Percentiles rank a stretch among this genome's conserved stretches.
These are phyloP conservation scores for Altica lythri DNA, from an alignment of 2,888 invertebrate species.

Conservation along the genomic window DNA sequence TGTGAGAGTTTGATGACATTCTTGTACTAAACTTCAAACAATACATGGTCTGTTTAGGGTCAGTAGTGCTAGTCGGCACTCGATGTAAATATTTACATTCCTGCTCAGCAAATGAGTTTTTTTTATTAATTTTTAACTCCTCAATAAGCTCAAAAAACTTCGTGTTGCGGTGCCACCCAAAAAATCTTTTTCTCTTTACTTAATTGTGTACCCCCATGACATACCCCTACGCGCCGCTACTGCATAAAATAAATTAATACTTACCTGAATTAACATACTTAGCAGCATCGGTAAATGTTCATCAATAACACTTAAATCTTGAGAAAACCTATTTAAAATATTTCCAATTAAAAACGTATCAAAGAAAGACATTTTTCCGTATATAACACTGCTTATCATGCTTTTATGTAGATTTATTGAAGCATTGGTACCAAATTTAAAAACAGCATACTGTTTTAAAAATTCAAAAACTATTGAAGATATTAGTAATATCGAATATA, in stretches of 20 bases:
- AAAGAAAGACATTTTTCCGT: slow-evolving; percentile 46
- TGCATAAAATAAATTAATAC: slow-evolving; percentile 9
- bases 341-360: slow-evolving; percentile 48
- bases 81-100: too few relatives aligned
- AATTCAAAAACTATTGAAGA: slow-evolving; percentile 41
- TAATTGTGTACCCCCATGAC: background rate
- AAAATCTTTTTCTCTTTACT: background rate
- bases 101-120: too few relatives aligned
- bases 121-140: too few relatives aligned
- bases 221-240: too few relatives aligned
- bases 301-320: slow-evolving; percentile 46
- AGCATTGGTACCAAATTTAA: slow-evolving; percentile 35
- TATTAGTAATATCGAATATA: slow-evolving; percentile 44
- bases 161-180: too few relatives aligned
- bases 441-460: slow-evolving; percentile 31
- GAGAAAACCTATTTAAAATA: slow-evolving; percentile 49
- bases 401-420: slow-evolving; percentile 44
- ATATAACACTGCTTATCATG: slow-evolving; percentile 43
- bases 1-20: too few relatives aligned
- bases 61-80: too few relatives aligned
- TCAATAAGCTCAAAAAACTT: too few relatives aligned
- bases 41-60: too few relatives aligned
- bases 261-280: slow-evolving; percentile 36
- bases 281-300: slow-evolving; percentile 42
- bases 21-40: too few relatives aligned